These are phyloP conservation scores for Ctenodactylus gundi DNA, from an alignment of 2,113 vertebrate species.

Conservation along the genomic window DNA sequence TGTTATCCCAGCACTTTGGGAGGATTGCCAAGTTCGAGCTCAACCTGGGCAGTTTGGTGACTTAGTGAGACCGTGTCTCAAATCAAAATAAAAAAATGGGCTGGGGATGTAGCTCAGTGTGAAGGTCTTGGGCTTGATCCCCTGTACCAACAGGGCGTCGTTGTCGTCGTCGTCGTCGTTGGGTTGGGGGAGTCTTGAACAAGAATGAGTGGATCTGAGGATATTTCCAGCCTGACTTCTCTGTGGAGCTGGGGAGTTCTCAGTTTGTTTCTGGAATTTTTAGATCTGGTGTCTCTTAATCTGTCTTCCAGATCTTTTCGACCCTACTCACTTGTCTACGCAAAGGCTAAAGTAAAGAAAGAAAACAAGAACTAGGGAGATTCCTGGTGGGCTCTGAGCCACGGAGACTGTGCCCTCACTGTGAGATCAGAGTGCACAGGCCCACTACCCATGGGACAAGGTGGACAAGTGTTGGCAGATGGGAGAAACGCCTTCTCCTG, in stretches of 20 bases:
- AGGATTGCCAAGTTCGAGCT: too few relatives aligned
- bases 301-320: neutral
- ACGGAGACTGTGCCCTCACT: accelerated
- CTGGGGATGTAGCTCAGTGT: too few relatives aligned
- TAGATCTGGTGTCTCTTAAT: neutral
- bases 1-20: too few relatives aligned
- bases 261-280: neutral
- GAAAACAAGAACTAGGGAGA: neutral
- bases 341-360: neutral
- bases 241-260: accelerated
- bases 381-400: too few relatives aligned
- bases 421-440: neutral
- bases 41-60: too few relatives aligned
- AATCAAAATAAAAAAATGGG: too few relatives aligned
- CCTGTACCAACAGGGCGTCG: too few relatives aligned
- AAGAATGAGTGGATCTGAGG: accelerated
- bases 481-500: neutral
- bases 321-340: neutral
- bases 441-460: neutral
- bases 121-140: too few relatives aligned
- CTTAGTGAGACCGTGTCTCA: too few relatives aligned
- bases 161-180: too few relatives aligned
- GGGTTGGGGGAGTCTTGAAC: too few relatives aligned
- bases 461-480: neutral
- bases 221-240: neutral